Conservation (phyloP, 2,888 invertebrate genomes). For the Synanthedon tipuliformis region DNA sequence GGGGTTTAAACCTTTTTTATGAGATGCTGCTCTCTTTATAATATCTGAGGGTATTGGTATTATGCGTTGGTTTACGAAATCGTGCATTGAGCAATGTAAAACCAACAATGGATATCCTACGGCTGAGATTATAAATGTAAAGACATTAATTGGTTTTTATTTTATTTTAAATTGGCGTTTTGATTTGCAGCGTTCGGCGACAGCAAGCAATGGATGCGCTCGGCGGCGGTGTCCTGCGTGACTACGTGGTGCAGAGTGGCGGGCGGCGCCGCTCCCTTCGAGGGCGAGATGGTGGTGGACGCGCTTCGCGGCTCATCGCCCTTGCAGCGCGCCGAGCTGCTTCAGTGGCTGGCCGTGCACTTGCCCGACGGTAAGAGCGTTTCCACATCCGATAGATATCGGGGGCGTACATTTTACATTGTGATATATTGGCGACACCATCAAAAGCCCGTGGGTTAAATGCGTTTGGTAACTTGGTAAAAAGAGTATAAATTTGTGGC, state of each 20-base stretch:
- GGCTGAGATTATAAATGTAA: not conserved
- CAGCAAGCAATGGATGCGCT: constrained; percentile 82
- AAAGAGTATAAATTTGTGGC: not conserved
- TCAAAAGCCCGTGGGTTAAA: no score
- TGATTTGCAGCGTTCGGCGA: constrained; percentile 70
- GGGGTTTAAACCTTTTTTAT: no score
- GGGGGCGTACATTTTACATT: no score
- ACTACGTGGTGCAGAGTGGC: constrained; percentile 88
- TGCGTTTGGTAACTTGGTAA: no score
- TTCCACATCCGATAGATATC: no score
- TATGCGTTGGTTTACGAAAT: no score
- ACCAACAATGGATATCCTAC: not conserved
- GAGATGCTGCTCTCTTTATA: no score
- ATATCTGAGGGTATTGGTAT: no score
- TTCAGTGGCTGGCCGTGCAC: constrained; percentile 87
- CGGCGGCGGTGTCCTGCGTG: constrained; percentile 84
- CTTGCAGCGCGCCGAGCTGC: constrained; percentile 81
- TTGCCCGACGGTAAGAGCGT: constrained; percentile 73
- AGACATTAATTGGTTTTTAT: not conserved
- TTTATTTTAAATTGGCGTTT: not conserved
- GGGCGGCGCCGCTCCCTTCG: constrained; percentile 78
- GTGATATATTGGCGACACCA: no score
- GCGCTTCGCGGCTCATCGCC: constrained; percentile 89
- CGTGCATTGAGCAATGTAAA: not conserved
- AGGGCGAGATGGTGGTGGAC: constrained; percentile 90